A percentile compares a stretch with the other conserved stretches of the same genome.
Evolutionary conservation across 2,113 vertebrate genomes (phyloP).

Genomic region (Herpailurus yagouaroundi): DNA sequence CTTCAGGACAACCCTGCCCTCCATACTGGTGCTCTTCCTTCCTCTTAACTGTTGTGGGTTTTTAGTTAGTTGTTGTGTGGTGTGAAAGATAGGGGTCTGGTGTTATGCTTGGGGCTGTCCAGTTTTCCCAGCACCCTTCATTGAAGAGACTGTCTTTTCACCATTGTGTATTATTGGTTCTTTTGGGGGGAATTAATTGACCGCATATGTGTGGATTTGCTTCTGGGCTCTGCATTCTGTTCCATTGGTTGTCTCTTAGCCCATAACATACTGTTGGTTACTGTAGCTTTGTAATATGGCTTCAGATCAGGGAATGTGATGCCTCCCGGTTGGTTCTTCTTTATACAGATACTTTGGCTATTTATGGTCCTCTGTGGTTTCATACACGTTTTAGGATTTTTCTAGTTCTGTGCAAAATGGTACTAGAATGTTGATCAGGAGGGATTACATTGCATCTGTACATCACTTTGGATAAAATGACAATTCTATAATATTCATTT

Average conservation of each 20-base stretch:
- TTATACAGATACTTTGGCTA: not conserved
- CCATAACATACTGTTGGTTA: not conserved
- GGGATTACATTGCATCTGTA: not conserved
- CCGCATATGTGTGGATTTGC: not conserved
- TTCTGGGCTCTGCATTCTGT: not conserved
- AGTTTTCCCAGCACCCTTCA: not conserved
- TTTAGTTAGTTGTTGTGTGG: not conserved
- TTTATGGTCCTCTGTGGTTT: not conserved
- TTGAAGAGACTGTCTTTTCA: not conserved
- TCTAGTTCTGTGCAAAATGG: not conserved
- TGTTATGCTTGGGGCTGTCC: not conserved
- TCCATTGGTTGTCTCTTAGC: not conserved
- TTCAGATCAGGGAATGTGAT: not conserved
- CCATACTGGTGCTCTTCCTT: not conserved
- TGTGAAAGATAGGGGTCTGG: not conserved
- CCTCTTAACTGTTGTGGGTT: not conserved
- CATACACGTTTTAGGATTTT: not conserved
- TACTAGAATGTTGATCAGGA: not conserved
- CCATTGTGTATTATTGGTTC: not conserved
- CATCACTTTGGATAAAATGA: not conserved
- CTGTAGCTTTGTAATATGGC: not conserved
- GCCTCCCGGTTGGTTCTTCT: not conserved
- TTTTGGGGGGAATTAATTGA: not conserved
- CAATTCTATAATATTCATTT: not conserved
- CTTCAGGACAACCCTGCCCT: not conserved